These are phyloP conservation scores for Branchellion lobata DNA, from an alignment of 2,888 invertebrate species.

Conservation along the genomic window DNA sequence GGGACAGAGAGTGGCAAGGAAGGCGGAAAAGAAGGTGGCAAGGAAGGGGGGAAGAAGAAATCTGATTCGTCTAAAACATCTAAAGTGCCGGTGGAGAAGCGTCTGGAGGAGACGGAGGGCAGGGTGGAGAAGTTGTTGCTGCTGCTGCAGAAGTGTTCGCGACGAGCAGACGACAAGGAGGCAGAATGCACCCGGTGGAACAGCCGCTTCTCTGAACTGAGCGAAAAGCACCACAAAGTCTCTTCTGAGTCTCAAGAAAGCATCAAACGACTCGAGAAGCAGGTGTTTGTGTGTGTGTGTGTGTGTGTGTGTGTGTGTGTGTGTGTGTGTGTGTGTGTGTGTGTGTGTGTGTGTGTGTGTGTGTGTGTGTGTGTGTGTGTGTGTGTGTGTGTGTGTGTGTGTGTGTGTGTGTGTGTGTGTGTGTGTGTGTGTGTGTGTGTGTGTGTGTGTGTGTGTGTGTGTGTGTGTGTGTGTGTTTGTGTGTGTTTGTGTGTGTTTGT, in stretches of 20 bases:
- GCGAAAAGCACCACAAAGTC: background rate
- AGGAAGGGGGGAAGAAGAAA: background rate
- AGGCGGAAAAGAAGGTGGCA: background rate
- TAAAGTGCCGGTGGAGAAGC: background rate
- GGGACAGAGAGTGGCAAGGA: background rate
- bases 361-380: slow-evolving; percentile 13
- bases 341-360: background rate
- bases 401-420: slow-evolving; percentile 30
- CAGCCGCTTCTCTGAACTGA: background rate
- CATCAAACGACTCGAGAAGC: slow-evolving; percentile 32
- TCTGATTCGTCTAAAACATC: too few species aligned
- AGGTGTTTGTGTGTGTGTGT: slow-evolving; percentile 18
- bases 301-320: slow-evolving; percentile 29
- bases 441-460: slow-evolving; percentile 31
- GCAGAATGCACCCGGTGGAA: slow-evolving; percentile 28
- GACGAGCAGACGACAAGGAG: slow-evolving; percentile 10
- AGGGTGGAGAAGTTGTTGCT: background rate
- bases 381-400: slow-evolving; percentile 33
- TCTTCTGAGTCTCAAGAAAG: slow-evolving; percentile 4
- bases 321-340: slow-evolving; percentile 23
- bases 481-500: slow-evolving; percentile 32
- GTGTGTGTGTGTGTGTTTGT: slow-evolving; percentile 32
- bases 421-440: slow-evolving; percentile 14
- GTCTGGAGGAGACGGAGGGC: slow-evolving; percentile 6
- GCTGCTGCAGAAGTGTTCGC: slow-evolving; percentile 21